Conservation (phyloP, 1,140 invertebrate species). For the Lasaia peninsularis region DNA sequence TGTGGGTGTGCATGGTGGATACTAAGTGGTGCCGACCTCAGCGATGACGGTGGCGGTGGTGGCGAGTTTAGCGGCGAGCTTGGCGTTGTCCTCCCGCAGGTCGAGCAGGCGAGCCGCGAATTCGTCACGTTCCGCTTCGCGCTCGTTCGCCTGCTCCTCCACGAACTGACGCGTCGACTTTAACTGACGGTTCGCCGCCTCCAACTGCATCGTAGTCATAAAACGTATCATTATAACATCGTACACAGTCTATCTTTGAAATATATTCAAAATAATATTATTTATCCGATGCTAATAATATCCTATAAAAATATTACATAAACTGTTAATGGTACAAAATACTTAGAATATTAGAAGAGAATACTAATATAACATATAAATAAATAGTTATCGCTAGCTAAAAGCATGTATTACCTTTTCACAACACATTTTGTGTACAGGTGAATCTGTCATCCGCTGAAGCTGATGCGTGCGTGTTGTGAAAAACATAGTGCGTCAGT, state of each 20-base stretch:
- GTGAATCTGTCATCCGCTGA: conserved; percentile 33
- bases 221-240: too few species aligned
- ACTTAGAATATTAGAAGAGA: too few species aligned
- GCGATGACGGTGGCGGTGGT: conserved; percentile 72
- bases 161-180: conserved; percentile 84
- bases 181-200: conserved; percentile 88
- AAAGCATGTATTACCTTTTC: conserved; percentile 51
- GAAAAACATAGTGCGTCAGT: conserved; percentile 21
- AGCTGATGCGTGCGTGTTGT: conserved; percentile 30
- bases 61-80: conserved; percentile 80
- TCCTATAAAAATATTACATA: too few species aligned
- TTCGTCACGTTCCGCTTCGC: conserved; percentile 88
- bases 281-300: too few species aligned
- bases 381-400: background rate
- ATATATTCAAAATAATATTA: background rate
- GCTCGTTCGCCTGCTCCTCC: conserved; percentile 87
- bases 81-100: conserved; percentile 80
- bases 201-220: conserved; percentile 77
- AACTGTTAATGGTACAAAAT: too few species aligned
- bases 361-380: too few species aligned
- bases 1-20: background rate
- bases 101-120: conserved; percentile 80
- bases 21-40: conserved; percentile 47
- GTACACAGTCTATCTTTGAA: background rate
- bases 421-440: conserved; percentile 64